A percentile compares a stretch with the other conserved stretches of the same genome.
Evolutionary conservation across 37 sponge, comb jelly and placozoan species (phyloP).

Genomic region (Haliclona indistincta): DNA sequence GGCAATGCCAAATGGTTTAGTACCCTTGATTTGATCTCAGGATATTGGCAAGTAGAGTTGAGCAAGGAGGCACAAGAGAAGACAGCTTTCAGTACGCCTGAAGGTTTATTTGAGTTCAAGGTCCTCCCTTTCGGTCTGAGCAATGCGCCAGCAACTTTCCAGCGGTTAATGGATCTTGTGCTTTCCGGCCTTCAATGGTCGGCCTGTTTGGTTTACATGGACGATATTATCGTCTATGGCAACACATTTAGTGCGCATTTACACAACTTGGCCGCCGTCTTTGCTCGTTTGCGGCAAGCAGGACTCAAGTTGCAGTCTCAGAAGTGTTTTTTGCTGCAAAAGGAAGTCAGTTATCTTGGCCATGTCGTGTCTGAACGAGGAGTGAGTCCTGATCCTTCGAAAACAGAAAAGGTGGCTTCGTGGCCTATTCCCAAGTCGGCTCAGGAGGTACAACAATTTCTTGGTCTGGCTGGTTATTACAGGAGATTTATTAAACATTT

Average conservation of each 20-base stretch:
- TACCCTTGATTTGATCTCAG: slow-evolving; percentile 30
- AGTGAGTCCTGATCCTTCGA: slow-evolving; percentile 4
- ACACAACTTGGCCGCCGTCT: slow-evolving; percentile 11
- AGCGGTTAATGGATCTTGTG: slow-evolving; percentile 1
- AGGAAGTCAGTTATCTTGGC: not conserved
- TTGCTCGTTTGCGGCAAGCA: slow-evolving; percentile 1
- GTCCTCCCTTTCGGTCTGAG: slow-evolving; percentile 41
- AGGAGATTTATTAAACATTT: slow-evolving; percentile 10
- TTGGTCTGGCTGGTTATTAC: slow-evolving; percentile 28
- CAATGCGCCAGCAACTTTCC: slow-evolving; percentile 21
- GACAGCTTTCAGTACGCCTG: slow-evolving; percentile 49
- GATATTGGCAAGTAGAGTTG: slow-evolving; percentile 47
- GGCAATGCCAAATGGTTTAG: slow-evolving; percentile 28
- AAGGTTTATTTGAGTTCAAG: slow-evolving; percentile 36
- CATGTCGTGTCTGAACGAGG: slow-evolving; percentile 4
- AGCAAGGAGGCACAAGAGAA: slow-evolving; percentile 16
- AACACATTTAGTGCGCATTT: slow-evolving; percentile 14
- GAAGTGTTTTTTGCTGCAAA: not conserved
- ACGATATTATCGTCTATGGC: slow-evolving; percentile 5
- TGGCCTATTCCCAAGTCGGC: slow-evolving; percentile 8
- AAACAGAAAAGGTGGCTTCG: slow-evolving; percentile 5
- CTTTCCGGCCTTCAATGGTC: not conserved
- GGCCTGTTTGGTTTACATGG: too few relatives aligned
- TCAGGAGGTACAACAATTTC: slow-evolving; percentile 18
- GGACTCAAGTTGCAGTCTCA: slow-evolving; percentile 19